Base-by-base conservation (phyloP, 2,113 vertebrate genomes). In the Alethe diademata region DNA sequence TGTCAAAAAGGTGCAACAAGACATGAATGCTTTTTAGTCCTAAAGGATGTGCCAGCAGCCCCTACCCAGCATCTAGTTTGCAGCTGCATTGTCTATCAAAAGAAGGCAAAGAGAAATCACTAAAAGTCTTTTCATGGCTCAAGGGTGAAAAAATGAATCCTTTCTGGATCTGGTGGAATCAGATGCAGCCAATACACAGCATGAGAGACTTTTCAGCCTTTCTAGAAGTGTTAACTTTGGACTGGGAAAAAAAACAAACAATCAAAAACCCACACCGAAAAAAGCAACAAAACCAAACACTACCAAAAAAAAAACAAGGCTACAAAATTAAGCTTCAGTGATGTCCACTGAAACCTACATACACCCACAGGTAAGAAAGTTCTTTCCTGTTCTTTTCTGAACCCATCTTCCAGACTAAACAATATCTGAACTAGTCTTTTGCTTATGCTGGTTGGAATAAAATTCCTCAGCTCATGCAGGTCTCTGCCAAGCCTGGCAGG, bases 1-100 rank as follows among this genome's bases (percentile, higher is more conserved):
- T 0, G 0, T 54, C 9, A 91, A 40, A 82, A 72, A 69, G 18
- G 42, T 0, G 0, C 48, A 69, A 8, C 0, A 1, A 92, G 60
- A 67, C 14, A 50, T 1, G 1, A 62, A 70, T 61, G 9, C 11
- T 16, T 57, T 80, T 70, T 50, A 86, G 47, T 76, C n/a, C 15
- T 61, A 18, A 42, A 74, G 43, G 15, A 58, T 2, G 5, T 1
- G 3, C 7, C 45, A 56, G 16, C 72, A 88, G 42, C 4, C 35
- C 24, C 20, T 18, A 66, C 26, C 33, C 47, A 66, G 43, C 43
- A 81, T 56, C 11, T 33, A 23, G 8, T 43, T 51, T 92, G 38
- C 48, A 92, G 84, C 23, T 74, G 15, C 4, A 51, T 14, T 50
- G 57, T 42, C 14, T 38, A 74, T n/a, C 72, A 86, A 62, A 89